Evolutionary conservation across 2,888 invertebrate species (phyloP), one percentile per base, ranked within the genome.

Genomic region (Mechanitis messenoides): DNA sequence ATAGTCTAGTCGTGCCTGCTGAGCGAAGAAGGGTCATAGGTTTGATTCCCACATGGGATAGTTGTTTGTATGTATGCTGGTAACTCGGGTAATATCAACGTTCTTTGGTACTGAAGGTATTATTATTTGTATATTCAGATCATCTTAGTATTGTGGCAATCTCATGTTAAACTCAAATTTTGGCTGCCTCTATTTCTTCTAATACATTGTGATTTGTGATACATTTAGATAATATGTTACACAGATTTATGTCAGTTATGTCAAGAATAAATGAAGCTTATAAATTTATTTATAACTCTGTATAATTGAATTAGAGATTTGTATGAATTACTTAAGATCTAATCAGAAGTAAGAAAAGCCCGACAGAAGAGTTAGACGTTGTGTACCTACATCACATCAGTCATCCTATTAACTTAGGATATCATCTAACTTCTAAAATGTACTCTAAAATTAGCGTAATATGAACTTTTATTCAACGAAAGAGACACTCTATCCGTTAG

Each of bases 341-440:
- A 50, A 55, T 55, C 50, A 50, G 38, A 5, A 47, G 31, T 55
- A 53, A 42, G 59, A 56, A 80, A 78, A 77, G 81, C 67, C 68
- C 68, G 67, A 67, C 65, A 65, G 53, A 61, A 68, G 74, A 84
- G 83, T 85, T 83, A 84, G 80, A 84, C 84, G 84, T 79, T n/a
- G 50, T 50, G 50, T 85, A 80, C 78, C 74, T 71, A 79, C 79
- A 81, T 79, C 84, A 79, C 85, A 87, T 87, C 85, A 86, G 72
- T 87, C 87, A 87, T 85, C 77, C 79, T 80, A 82, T 83, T 70
- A 63, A 71, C 68, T 78, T 78, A 75, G 74, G 77, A 73, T 80
- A 78, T 75, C 73, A 74, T 54, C 33, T 35, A 45, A 6, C 28
- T 46, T n/a, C 46, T 20, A 46, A 11, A 80, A 69, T 73, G 62